Base-by-base conservation (phyloP, 1,140 invertebrate species). In the Phthorimaea operculella region DNA sequence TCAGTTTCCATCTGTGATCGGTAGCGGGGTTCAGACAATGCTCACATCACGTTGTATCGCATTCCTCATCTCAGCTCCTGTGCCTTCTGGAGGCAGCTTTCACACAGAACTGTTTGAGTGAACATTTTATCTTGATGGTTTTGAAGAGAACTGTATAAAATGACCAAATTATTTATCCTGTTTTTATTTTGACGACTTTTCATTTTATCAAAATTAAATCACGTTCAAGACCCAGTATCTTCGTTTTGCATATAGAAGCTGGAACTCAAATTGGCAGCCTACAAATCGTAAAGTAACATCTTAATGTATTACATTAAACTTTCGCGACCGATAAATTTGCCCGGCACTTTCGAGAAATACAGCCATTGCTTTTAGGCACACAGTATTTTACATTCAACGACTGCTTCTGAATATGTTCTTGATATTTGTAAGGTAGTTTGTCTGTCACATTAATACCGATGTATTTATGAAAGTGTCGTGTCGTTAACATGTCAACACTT, bases 51-150 rank as follows among this genome's bases (percentile, higher is more conserved):
- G 17, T 56, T 59, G 33, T 62, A 62, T 66, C 55, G 57, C 60
- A 59, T 60, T 58, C 54, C 57, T 61, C 57, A 64, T 70, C 63
- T 61, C 47, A 18, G 58, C 62, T 66, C 62, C 55, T 60, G 59
- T 33, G 34, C 14, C 33, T 36, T 6, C n/a, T 16, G 3, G 10
- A 34, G 7, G 16, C 28, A 57, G 9, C 17, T 11, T 18, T 51
- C 28, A 33, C 49, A 47, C 17, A 6, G 12, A 51, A 52, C 12
- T 17, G 55, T 17, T 14, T 11, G 11, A 33, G 36, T 12, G 21
- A 52, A 52, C 16, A 9, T 47, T 47, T 4, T 11, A 9, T 17
- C 8, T 45, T 5, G 11, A 7, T 34, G 6, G 33, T 34, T 34
- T 34, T 34, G n/a, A n/a, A n/a, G n/a, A n/a, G n/a, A n/a, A n/a